A percentile compares a stretch with the other conserved stretches of the same genome.
Evolutionary conservation across 1,140 invertebrate genomes (phyloP).

Genomic region (Platorchestia sp.): DNA sequence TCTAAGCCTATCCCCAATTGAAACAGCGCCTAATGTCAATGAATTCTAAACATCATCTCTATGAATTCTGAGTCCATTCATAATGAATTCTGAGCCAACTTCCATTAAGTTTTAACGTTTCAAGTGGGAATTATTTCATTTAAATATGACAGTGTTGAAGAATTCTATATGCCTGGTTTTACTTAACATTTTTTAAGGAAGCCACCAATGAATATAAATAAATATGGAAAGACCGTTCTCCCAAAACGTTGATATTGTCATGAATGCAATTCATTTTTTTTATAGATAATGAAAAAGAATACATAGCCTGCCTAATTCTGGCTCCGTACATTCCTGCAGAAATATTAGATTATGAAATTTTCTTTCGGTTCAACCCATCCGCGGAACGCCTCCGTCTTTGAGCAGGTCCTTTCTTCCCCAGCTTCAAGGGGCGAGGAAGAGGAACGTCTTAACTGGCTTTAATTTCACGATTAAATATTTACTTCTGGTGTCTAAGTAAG

Average conservation of each 20-base stretch:
- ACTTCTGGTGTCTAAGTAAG: neutral
- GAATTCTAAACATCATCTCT: no score
- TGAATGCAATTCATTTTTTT: neutral
- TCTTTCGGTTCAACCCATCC: neutral
- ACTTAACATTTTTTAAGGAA: neutral
- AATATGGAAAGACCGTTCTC: neutral
- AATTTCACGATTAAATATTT: neutral
- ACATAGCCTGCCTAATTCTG: neutral
- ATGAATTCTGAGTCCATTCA: no score
- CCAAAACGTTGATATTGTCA: neutral
- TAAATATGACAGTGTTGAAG: neutral
- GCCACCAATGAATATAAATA: neutral
- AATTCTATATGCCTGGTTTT: neutral
- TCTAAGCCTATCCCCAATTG: no score
- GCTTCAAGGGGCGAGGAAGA: neutral
- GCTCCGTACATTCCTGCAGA: neutral
- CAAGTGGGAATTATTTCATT: neutral
- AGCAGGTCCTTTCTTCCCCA: neutral
- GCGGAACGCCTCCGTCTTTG: neutral
- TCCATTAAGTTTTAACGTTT: no score
- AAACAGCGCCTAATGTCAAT: no score
- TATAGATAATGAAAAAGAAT: neutral
- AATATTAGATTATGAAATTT: neutral
- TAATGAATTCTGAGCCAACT: no score
- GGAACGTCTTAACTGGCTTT: neutral